Conservation (phyloP, 1,140 invertebrate genomes). For the Drosophila nebulosa region DNA sequence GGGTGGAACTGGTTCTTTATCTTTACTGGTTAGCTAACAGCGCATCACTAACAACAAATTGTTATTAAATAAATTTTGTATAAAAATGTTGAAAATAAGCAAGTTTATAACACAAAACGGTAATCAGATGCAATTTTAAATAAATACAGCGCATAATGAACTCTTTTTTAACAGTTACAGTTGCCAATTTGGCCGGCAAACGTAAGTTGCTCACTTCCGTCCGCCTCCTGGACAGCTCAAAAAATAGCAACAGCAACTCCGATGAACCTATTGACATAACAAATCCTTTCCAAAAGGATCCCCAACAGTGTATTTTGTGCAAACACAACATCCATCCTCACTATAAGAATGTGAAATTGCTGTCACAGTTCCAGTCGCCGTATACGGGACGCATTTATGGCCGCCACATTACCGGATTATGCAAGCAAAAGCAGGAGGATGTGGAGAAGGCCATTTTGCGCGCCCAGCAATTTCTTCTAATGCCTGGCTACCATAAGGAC, state of each 20-base stretch:
- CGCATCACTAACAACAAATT: conserved; percentile 7
- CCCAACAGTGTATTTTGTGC: conserved; percentile 92
- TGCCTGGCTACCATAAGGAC: conserved; percentile 90
- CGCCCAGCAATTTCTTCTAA: conserved; percentile 88
- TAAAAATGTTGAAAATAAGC: conserved; percentile 54
- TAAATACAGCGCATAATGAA: not conserved
- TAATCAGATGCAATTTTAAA: conserved; percentile 7
- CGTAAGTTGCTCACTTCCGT: conserved; percentile 3
- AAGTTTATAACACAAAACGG: conserved; percentile 47
- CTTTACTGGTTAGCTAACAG: not conserved
- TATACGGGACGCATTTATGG: conserved; percentile 96
- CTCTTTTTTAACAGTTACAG: conserved; percentile 12
- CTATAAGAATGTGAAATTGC: conserved; percentile 94
- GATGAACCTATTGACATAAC: conserved; percentile 85
- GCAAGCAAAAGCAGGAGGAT: conserved; percentile 87
- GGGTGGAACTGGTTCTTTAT: not conserved
- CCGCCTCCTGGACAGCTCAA: conserved; percentile 30
- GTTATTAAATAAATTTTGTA: conserved; percentile 15
- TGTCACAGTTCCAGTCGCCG: conserved; percentile 97
- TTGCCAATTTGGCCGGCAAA: conserved; percentile 24
- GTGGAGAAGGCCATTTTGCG: conserved; percentile 88
- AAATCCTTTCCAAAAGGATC: conserved; percentile 92
- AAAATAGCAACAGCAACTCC: conserved; percentile 2
- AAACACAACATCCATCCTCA: conserved; percentile 90
- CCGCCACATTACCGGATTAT: conserved; percentile 93